These are phyloP conservation scores for Spilarctia lutea DNA, from an alignment of 2,888 invertebrate genomes.

Conservation along the genomic window DNA sequence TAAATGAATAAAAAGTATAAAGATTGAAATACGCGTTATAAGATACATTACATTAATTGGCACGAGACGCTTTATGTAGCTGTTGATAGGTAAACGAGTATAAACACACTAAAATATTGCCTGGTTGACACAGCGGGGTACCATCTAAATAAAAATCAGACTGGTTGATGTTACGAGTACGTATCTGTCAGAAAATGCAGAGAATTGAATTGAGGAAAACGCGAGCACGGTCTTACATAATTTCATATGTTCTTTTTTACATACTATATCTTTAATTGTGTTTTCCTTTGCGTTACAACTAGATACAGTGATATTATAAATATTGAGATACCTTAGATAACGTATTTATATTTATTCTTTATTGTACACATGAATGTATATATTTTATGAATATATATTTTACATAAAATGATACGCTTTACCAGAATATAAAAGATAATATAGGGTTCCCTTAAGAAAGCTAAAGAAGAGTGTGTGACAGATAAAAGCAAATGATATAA, in stretches of 20 bases:
- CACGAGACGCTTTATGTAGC: conserved; percentile 37
- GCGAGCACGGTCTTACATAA: not conserved
- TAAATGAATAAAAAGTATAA: conserved; percentile 17
- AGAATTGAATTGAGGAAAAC: not conserved
- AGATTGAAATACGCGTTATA: conserved; percentile 34
- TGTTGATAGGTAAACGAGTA: conserved; percentile 49
- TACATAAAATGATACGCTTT: too few species aligned
- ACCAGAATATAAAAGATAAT: too few species aligned
- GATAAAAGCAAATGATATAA: too few species aligned
- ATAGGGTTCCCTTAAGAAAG: too few species aligned
- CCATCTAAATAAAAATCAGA: not conserved
- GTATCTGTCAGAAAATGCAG: not conserved
- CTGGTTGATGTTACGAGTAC: conserved; percentile 5
- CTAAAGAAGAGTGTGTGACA: too few species aligned
- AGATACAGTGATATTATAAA: too few species aligned
- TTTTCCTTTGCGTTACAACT: not conserved
- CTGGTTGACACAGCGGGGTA: conserved; percentile 28
- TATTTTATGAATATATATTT: too few species aligned
- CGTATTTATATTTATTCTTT: too few species aligned
- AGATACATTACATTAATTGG: conserved; percentile 56
- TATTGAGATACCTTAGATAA: too few species aligned
- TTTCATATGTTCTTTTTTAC: not conserved
- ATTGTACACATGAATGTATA: too few species aligned
- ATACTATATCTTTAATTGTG: not conserved
- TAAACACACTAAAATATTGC: conserved; percentile 41